Base-by-base conservation (phyloP, 1,140 invertebrate genomes). In the Brachionus plicatilis region DNA sequence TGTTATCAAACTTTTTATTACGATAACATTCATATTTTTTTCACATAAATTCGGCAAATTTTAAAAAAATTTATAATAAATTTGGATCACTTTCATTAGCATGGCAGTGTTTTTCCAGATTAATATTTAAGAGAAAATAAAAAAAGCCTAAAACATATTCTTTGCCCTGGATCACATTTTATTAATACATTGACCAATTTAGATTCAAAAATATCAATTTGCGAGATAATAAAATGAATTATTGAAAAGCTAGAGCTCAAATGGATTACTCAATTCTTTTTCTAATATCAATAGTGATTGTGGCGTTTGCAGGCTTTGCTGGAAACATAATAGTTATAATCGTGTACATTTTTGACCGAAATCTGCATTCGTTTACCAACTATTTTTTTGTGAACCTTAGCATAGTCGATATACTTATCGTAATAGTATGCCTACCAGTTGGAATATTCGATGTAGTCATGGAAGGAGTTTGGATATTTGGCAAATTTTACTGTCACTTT, bases 321-420 rank as follows among this genome's bases (percentile, higher is more conserved):
- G 95, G 95, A n/a, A 96, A 96, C 88, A 91, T 95, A 60, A 93
- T 96, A 92, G 95, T 97, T 86, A 94, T 95, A 14, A 92, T 96
- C 86, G 95, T 97, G 47, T 95, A 97, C 68, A 92, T 95, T 85
- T 93, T 93, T 87, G 94, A 94, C 20, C 95, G 95, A 88, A 94
- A 96, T 87, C 94, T 97, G 93, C 91, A 95, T 86, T 96, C 95
- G 89, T 96, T 95, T 56, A 97, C 95, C 66, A 97, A 98, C 88
- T 94, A 96, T 85, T 96, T 97, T 88, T 92, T 97, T 66, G 85
- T 86, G 11, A 87, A 86, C 50, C 83, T 88, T 29, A 88, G 87
- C 47, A 75, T 86, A 24, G 87, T 87, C 0, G 87, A 88, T 79
- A 84, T 88, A 4, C 75, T 86, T 12, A 86, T 87, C 0, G 83